Conservation (phyloP, 1,140 invertebrate species). For the Brachionus plicatilis region DNA sequence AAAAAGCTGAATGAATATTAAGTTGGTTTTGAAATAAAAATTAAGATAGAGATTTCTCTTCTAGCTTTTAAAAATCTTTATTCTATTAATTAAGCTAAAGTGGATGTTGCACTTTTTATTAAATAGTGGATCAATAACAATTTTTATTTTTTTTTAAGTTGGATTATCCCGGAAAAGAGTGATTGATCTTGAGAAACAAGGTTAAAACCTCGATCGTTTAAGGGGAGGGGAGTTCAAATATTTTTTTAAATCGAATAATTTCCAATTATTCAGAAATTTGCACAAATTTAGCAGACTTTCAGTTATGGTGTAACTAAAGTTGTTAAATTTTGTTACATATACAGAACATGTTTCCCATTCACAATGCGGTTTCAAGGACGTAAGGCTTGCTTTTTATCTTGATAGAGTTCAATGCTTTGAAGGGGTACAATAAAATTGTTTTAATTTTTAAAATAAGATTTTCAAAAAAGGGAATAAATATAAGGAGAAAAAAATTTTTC, state of each 20-base stretch:
- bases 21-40: no score
- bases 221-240: not conserved
- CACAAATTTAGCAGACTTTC: not conserved
- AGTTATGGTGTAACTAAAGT: not conserved
- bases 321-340: not conserved
- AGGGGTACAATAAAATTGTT: not conserved
- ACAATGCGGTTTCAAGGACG: not conserved
- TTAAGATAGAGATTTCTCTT: no score
- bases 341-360: not conserved
- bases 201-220: not conserved
- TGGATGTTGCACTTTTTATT: no score
- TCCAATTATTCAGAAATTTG: not conserved
- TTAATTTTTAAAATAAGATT: no score
- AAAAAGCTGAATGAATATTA: no score
- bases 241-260: not conserved
- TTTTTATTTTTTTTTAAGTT: not conserved
- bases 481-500: no score
- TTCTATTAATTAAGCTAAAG: no score
- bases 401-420: not conserved
- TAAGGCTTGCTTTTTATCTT: not conserved
- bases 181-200: not conserved
- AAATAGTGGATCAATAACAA: no score
- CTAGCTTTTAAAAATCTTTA: no score
- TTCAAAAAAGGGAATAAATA: no score
- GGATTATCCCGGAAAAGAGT: not conserved